Percentiles rank a stretch among this genome's conserved stretches.
phyloP scores from a whole-genome alignment of 2,113 vertebrate genomes.

The Promerops cafer region DNA sequence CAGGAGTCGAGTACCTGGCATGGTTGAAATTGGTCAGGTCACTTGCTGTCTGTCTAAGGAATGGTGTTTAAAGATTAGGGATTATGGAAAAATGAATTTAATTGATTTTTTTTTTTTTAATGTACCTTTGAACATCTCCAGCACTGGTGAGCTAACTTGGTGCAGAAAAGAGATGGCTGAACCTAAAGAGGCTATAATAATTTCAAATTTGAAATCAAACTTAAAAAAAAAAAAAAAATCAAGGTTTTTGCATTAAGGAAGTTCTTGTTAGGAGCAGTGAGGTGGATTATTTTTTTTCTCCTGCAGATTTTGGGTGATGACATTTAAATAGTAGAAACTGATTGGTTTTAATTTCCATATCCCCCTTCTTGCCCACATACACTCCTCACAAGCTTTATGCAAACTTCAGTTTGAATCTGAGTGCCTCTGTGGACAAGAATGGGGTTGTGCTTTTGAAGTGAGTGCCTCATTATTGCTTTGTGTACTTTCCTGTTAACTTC shows the following conservation, averaged over 20 bases:
- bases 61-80: background rate
- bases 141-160: background rate
- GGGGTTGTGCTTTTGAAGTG: background rate
- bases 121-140: background rate
- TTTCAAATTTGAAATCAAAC: background rate
- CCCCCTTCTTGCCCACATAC: background rate
- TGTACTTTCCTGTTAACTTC: slow-evolving; percentile 18
- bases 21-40: background rate
- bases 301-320: background rate
- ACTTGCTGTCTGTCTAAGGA: background rate
- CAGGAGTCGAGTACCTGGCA: background rate
- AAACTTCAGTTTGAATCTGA: background rate
- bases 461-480: background rate
- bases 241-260: background rate
- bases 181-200: background rate
- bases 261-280: background rate
- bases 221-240: background rate
- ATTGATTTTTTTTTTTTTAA: background rate
- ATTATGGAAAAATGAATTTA: background rate
- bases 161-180: background rate
- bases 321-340: background rate
- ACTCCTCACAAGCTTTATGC: background rate
- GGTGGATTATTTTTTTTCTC: background rate
- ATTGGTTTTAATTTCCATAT: background rate
- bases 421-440: background rate